Conservation (phyloP, 2,797 vertebrate species). For the Toxotes lorentzi region DNA sequence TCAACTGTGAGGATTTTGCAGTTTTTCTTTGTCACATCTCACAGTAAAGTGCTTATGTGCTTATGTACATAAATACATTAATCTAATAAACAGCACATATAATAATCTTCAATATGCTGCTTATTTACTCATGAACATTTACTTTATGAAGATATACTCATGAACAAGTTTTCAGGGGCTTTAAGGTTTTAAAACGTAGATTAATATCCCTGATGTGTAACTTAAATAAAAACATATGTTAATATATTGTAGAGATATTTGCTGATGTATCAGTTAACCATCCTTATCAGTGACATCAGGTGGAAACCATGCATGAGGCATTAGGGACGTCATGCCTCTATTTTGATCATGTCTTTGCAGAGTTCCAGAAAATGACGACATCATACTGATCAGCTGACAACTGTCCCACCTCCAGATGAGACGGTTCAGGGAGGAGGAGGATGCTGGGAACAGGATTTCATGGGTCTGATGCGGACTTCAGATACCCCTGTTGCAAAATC, state of each 20-base stretch:
- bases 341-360: slow-evolving; percentile 60
- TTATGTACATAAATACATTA: too few relatives aligned
- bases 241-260: neutral
- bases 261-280: neutral
- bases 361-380: slow-evolving; percentile 70
- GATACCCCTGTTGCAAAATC: neutral
- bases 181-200: neutral
- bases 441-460: slow-evolving; percentile 36
- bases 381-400: slow-evolving; percentile 75
- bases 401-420: slow-evolving; percentile 9
- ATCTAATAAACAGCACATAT: neutral
- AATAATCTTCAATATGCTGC: neutral
- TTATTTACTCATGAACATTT: neutral
- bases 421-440: slow-evolving; percentile 17
- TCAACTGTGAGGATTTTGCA: neutral
- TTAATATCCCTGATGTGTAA: neutral
- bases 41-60: neutral
- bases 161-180: neutral
- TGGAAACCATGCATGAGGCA: neutral
- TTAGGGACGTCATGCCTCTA: slow-evolving; percentile 6
- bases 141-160: neutral
- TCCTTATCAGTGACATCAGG: neutral
- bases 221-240: neutral
- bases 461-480: slow-evolving; percentile 19
- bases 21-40: neutral